These are phyloP conservation scores for Oreochromis aureus DNA, from an alignment of 2,113 vertebrate genomes.

Conservation along the genomic window DNA sequence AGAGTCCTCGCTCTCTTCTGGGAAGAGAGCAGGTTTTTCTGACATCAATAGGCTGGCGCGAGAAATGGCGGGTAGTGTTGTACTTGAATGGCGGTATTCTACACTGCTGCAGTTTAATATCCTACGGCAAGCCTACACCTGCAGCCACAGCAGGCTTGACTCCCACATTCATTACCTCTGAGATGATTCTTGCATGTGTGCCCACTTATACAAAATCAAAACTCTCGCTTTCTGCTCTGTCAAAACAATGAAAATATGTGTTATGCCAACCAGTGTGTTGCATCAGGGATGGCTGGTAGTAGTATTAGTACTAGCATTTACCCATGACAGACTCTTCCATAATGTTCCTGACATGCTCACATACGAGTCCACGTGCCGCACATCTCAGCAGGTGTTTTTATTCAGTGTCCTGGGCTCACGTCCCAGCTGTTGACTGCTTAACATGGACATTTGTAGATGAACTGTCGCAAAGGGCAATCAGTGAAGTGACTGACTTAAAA, in stretches of 20 bases:
- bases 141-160: constrained; percentile 58
- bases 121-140: constrained; percentile 52
- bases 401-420: constrained; percentile 5
- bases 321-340: constrained; percentile 7
- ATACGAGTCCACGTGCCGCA: not conserved
- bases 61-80: constrained; percentile 23
- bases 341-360: not conserved
- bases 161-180: constrained; percentile 61
- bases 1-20: constrained; percentile 58
- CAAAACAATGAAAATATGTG: constrained; percentile 45
- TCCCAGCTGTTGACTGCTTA: constrained; percentile 25
- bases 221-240: not conserved
- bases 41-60: constrained; percentile 55
- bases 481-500: constrained; percentile 32
- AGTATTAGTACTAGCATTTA: not conserved
- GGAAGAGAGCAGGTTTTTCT: constrained; percentile 74
- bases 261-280: constrained; percentile 2
- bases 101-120: constrained; percentile 25
- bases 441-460: constrained; percentile 28
- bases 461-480: constrained; percentile 21
- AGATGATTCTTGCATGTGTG: not conserved
- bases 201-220: constrained; percentile 12
- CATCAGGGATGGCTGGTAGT: constrained; percentile 13
- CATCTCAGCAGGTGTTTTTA: constrained; percentile 29
- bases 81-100: constrained; percentile 22